Percentiles rank a stretch among this genome's conserved stretches.
Conservation (phyloP, 2,113 vertebrate species). For the Budorcas taxicolor region DNA sequence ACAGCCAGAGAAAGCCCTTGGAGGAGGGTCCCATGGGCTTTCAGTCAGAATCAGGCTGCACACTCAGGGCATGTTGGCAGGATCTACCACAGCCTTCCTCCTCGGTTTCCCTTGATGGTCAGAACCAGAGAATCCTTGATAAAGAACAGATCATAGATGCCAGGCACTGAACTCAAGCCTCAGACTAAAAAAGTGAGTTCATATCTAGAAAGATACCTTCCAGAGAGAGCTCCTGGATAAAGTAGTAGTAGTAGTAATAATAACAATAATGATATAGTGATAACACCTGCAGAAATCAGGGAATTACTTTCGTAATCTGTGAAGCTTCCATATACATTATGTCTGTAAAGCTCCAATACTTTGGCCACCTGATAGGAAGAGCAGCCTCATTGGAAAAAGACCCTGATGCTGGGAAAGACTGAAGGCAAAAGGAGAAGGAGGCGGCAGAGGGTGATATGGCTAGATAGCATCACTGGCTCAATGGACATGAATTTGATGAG, state of each 20-base stretch:
- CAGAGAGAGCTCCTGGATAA: neutral
- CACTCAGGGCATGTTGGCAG: neutral
- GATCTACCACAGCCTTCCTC: neutral
- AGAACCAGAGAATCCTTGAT: neutral
- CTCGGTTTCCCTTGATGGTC: neutral
- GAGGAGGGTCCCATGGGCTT: neutral
- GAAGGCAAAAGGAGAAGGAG: neutral
- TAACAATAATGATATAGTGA: neutral
- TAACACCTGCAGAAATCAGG: neutral
- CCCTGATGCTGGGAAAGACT: neutral
- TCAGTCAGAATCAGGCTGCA: neutral
- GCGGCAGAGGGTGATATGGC: neutral
- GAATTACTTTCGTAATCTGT: neutral
- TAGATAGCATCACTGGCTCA: neutral
- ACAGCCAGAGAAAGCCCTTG: neutral
- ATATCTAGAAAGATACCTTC: neutral
- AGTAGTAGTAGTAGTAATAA: neutral
- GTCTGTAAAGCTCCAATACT: neutral
- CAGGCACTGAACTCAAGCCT: neutral
- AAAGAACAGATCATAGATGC: neutral
- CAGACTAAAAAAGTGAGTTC: neutral
- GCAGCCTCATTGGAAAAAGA: neutral
- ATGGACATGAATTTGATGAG: neutral
- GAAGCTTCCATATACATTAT: neutral
- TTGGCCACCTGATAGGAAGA: neutral